Percentiles rank a stretch among this genome's conserved stretches.
Evolutionary conservation across 2,888 invertebrate genomes (phyloP).

Genomic region (Catocala sponsa): DNA sequence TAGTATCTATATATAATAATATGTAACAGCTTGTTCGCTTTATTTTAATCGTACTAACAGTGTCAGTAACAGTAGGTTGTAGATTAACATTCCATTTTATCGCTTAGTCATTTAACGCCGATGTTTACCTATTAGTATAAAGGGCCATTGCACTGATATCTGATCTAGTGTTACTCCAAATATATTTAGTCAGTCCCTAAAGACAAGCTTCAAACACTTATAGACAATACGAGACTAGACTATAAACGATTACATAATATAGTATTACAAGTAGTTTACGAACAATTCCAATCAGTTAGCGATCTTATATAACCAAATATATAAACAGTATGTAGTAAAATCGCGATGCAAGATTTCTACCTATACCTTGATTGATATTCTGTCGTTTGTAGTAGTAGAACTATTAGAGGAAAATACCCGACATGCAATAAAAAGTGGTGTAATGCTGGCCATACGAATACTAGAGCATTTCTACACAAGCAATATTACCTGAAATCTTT

Average conservation of each 20-base stretch:
- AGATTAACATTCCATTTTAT: slow-evolving; percentile 77
- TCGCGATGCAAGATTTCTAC: slow-evolving; percentile 9
- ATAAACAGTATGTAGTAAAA: slow-evolving; percentile 8
- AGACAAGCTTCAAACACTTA: slow-evolving; percentile 38
- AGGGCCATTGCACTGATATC: slow-evolving; percentile 47
- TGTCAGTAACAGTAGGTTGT: slow-evolving; percentile 72
- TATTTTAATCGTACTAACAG: slow-evolving; percentile 61
- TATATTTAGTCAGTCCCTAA: slow-evolving; percentile 39
- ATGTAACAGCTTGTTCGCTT: slow-evolving; percentile 46
- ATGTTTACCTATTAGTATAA: slow-evolving; percentile 44
- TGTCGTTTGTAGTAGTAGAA: neutral
- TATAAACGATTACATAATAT: slow-evolving; percentile 13
- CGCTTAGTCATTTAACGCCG: slow-evolving; percentile 52
- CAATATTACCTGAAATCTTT: too few species aligned
- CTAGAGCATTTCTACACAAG: neutral
- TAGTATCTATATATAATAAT: slow-evolving; percentile 39
- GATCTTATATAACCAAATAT: slow-evolving; percentile 14
- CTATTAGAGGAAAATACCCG: neutral
- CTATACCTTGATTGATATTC: slow-evolving; percentile 8
- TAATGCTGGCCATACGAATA: neutral
- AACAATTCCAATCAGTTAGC: slow-evolving; percentile 16
- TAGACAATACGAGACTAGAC: slow-evolving; percentile 47
- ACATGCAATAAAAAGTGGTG: slow-evolving; percentile 30
- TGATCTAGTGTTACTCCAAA: slow-evolving; percentile 43
- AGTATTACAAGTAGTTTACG: slow-evolving; percentile 31